These are phyloP conservation scores for Drosophila chauvacae DNA, from an alignment of 1,140 invertebrate species.

Conservation along the genomic window DNA sequence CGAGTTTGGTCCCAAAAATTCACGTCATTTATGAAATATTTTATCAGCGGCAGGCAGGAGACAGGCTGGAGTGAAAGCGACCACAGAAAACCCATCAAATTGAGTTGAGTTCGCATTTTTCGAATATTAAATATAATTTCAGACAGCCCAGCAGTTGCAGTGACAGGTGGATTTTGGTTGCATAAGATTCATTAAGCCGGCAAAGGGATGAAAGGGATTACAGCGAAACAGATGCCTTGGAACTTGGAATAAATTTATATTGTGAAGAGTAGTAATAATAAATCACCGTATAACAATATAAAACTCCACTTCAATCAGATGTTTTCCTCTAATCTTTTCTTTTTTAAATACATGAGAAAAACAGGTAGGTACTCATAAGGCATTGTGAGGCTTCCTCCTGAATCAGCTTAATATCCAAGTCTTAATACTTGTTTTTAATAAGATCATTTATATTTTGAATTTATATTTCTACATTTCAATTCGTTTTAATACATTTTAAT, in stretches of 20 bases:
- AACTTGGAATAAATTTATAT: not conserved
- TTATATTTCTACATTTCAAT: not conserved
- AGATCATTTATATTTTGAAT: not conserved
- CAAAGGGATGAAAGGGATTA: slow-evolving; percentile 11
- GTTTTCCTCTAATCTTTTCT: not conserved
- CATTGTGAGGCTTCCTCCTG: not conserved
- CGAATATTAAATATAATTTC: slow-evolving; percentile 25
- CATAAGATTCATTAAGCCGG: slow-evolving; percentile 4
- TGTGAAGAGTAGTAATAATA: not conserved
- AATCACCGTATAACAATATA: not conserved
- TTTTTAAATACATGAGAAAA: not conserved
- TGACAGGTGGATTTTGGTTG: slow-evolving; percentile 37
- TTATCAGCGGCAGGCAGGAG: slow-evolving; percentile 1
- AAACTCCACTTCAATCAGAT: not conserved
- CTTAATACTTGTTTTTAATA: not conserved
- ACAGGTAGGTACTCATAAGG: not conserved
- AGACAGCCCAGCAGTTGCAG: not conserved
- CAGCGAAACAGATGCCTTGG: not conserved
- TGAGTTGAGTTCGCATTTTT: slow-evolving; percentile 36
- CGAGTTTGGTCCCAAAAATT: slow-evolving; percentile 13
- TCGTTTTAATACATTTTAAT: not conserved
- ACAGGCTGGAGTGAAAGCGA: slow-evolving; percentile 25
- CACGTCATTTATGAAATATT: slow-evolving; percentile 37
- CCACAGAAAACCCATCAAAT: slow-evolving; percentile 18
- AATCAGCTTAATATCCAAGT: not conserved